phyloP scores from a whole-genome alignment of 2,888 invertebrate species.

The Ennomos fuscantarius region DNA sequence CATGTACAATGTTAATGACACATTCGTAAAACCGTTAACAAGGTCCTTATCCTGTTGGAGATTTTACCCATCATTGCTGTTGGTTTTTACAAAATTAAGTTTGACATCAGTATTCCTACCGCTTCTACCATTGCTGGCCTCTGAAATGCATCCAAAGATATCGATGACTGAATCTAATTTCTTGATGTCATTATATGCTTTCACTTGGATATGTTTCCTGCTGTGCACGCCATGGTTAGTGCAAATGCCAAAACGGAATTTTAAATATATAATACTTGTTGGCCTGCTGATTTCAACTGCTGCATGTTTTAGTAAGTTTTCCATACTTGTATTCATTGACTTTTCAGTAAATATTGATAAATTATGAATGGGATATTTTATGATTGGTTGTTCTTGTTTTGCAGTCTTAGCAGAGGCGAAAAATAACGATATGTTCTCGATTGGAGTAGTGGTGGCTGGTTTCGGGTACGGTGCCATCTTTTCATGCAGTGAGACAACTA shows the following conservation, averaged over 20 bases:
- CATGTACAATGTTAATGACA: constrained; percentile 72
- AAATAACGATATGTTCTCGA: constrained; percentile 75
- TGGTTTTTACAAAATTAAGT: constrained; percentile 67
- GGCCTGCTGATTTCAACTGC: constrained; percentile 67
- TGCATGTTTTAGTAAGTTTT: constrained; percentile 70
- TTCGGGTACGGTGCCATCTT: constrained; percentile 79
- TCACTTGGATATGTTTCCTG: constrained; percentile 79
- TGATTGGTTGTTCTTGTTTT: constrained; percentile 36
- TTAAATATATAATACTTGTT: constrained; percentile 66
- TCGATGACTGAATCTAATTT: constrained; percentile 71
- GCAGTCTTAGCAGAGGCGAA: constrained; percentile 69
- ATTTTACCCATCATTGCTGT: constrained; percentile 76
- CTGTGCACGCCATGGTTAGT: constrained; percentile 75
- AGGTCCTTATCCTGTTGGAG: constrained; percentile 75
- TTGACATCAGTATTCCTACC: constrained; percentile 67
- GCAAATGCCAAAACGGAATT: constrained; percentile 75
- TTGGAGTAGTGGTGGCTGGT: constrained; percentile 80
- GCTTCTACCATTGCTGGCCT: constrained; percentile 68
- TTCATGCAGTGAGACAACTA: constrained; percentile 76
- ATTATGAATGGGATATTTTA: not conserved
- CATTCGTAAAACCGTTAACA: constrained; percentile 74
- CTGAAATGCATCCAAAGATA: constrained; percentile 67
- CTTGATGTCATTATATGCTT: constrained; percentile 73
- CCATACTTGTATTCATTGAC: not conserved
- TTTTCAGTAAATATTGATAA: constrained; percentile 9